A percentile compares a stretch with the other conserved stretches of the same genome.
These are phyloP conservation scores for Bradypodion pumilum DNA, from an alignment of 2,797 vertebrate species.

Conservation along the genomic window DNA sequence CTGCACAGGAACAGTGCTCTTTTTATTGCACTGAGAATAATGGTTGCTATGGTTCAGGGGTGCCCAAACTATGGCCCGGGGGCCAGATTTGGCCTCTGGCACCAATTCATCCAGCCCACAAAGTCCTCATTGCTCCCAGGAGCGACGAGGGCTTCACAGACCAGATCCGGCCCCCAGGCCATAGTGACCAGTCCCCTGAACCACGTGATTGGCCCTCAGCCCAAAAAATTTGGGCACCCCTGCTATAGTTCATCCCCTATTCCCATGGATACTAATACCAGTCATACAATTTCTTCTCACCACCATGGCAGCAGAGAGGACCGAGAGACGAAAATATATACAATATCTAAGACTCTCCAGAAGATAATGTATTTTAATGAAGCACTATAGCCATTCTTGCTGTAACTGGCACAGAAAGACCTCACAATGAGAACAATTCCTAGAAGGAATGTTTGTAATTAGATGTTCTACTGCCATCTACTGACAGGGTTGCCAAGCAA, in stretches of 20 bases:
- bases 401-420: not conserved
- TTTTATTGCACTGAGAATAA: not conserved
- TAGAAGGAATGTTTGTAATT: not conserved
- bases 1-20: not conserved
- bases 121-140: too few species aligned
- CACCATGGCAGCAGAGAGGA: not conserved
- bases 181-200: too few species aligned
- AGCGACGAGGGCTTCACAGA: too few species aligned
- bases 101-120: too few species aligned
- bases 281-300: not conserved
- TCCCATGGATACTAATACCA: not conserved
- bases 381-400: not conserved
- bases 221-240: too few species aligned
- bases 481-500: not conserved
- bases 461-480: not conserved
- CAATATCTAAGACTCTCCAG: not conserved
- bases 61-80: too few species aligned
- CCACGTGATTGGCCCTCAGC: too few species aligned
- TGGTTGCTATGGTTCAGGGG: not conserved
- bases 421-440: not conserved
- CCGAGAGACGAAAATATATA: not conserved
- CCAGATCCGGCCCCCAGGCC: too few species aligned
- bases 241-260: not conserved
- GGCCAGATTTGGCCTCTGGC: too few species aligned
- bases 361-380: not conserved